Percentiles rank a stretch among this genome's conserved stretches.
phyloP scores from a whole-genome alignment of 2,888 invertebrate species.

The Rhaphigaster nebulosa region DNA sequence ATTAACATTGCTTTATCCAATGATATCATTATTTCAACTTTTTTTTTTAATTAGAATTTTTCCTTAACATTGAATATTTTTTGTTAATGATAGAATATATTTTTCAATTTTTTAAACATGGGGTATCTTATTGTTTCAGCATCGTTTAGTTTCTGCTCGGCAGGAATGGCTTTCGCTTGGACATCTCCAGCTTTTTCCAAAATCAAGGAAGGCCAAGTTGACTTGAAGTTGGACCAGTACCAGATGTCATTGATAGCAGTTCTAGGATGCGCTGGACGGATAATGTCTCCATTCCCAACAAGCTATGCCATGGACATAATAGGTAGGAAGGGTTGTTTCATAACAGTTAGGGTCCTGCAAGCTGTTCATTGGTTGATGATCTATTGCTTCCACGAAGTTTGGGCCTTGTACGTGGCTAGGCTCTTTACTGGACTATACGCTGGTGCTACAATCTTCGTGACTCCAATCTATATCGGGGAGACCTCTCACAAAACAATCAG shows the following conservation, averaged over 20 bases:
- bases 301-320: slow-evolving; percentile 55
- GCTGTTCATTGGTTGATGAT: slow-evolving; percentile 53
- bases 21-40: too few species aligned
- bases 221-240: slow-evolving; percentile 5
- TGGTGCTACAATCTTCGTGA: slow-evolving; percentile 44
- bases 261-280: slow-evolving; percentile 13
- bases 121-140: slow-evolving; percentile 11
- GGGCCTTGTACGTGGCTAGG: slow-evolving; percentile 49
- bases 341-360: slow-evolving; percentile 25
- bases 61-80: neutral
- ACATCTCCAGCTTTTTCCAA: slow-evolving; percentile 53
- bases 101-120: neutral
- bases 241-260: slow-evolving; percentile 53
- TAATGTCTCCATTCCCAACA: slow-evolving; percentile 54
- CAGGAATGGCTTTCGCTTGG: slow-evolving; percentile 53
- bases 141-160: slow-evolving; percentile 35
- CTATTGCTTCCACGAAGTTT: slow-evolving; percentile 19
- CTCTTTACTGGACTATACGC: slow-evolving; percentile 50
- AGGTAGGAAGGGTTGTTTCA: slow-evolving; percentile 55
- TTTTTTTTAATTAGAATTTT: too few species aligned
- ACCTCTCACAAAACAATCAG: slow-evolving; percentile 44
- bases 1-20: too few species aligned
- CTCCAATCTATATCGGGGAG: slow-evolving; percentile 57
- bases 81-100: neutral
- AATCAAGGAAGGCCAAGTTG: neutral